Base-by-base conservation (phyloP, 2,888 invertebrate genomes). In the Teinopalpus imperialis region DNA sequence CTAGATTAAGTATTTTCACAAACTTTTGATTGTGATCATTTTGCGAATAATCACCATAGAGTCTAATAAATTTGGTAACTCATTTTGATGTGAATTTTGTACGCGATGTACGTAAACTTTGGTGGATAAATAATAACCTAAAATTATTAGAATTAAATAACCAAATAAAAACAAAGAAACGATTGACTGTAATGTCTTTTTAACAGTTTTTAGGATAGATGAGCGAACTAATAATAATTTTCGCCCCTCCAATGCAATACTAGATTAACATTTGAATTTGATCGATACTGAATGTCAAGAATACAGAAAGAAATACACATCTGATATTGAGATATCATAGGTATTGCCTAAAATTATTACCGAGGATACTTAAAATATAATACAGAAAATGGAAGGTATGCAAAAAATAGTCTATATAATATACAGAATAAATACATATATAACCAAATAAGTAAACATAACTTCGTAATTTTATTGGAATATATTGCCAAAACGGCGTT, bases 91-190 rank as follows among this genome's bases (percentile, higher is more conserved):
- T 49, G 40, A 52, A 53, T 52, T 50, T 49, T 41, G 46, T 54
- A 59, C 52, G 41, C 40, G 48, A 44, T 45, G 52, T 57, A 60
- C 57, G 66, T 62, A 64, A 69, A 78, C 85, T 85, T 86, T 86
- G 85, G 83, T 74, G 73, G 70, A 68, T 67, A 70, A 53, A 63
- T 56, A 66, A 68, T 59, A 81, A 77, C 71, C 74, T 79, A 81
- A 69, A 66, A 67, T 65, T 61, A 75, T 69, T 79, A 85, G 59
- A 83, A 81, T 73, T 76, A 81, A 72, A 74, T 75, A 80, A 83
- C 77, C 72, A 68, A 80, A 75, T 62, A 69, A 74, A 71, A 72
- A 74, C 59, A 77, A 80, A 64, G 63, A 74, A 74, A 75, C 59
- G 63, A 68, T 50, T 46, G 50, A 54, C 52, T 43, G 44, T 52